Base-by-base conservation (phyloP, 2,888 invertebrate species). In the Uropetala carovei region DNA sequence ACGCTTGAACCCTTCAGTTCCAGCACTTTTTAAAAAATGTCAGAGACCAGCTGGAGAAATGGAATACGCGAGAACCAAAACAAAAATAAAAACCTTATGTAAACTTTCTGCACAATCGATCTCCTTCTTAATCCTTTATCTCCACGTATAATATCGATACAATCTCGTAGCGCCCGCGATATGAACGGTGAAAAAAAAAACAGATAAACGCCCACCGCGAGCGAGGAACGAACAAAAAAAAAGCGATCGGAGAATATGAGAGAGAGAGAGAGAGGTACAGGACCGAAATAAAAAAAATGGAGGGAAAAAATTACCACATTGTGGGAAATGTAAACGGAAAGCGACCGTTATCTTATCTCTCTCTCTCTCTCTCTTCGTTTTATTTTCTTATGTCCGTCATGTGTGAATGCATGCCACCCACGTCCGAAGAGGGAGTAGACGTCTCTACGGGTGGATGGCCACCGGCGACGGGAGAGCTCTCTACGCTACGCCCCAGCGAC, bases 311-410 rank as follows among this genome's bases (percentile, higher is more conserved):
- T 16, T 0, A 43, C 43, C 14, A 11, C 89, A 30, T 60, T 89
- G 89, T 89, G 89, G 89, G 89, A 89, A 89, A 89, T 89, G 89
- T 64, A 89, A 89, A 89, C 89, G 60, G 43, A 89, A 43, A 43
- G 64, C 11, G 11, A 18, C 60, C 59, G 89, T 27, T 27, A 86
- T 43, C 89, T 89, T 89, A 89, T 89, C 89, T 59, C 43, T 60
- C 22, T n/a, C n/a, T 64, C 64, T 89, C 64, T 89, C 89, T 59
- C 43, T 60, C 22, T n/a, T 64, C 60, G 43, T 60, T 89, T 30
- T 64, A 89, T 89, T 89, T 64, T 30, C 30, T 27, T 30, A 60
- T 64, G 89, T 89, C 43, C 64, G 18, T 18, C 30, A 27, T 27
- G 75, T 75, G 75, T 43, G 89, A 13, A 89, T 89, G 89, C 64